Conservation (phyloP, 2,113 vertebrate species). For the Lagopus muta region DNA sequence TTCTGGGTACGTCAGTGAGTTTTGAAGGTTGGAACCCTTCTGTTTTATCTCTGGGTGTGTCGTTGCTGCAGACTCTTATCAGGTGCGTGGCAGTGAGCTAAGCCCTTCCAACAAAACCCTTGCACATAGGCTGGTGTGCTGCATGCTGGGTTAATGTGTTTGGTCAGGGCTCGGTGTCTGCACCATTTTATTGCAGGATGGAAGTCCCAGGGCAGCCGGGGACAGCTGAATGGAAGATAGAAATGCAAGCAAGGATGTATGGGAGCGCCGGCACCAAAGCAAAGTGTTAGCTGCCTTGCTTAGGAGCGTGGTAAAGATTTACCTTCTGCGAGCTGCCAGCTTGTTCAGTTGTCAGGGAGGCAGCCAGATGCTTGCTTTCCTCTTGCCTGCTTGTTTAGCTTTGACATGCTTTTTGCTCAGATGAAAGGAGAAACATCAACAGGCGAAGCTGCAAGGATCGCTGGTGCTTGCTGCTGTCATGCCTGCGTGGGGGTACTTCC, state of each 20-base stretch:
- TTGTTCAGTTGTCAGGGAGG: neutral
- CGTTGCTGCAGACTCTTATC: neutral
- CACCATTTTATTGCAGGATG: neutral
- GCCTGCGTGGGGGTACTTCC: neutral
- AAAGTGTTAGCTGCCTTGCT: neutral
- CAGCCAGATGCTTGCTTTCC: neutral
- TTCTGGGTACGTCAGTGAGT: neutral
- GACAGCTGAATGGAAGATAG: too few species aligned
- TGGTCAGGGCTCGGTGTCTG: neutral
- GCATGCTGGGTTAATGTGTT: fast-evolving
- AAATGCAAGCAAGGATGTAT: neutral
- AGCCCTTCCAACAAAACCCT: neutral
- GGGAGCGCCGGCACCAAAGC: neutral
- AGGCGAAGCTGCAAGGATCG: neutral
- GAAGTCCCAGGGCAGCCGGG: neutral
- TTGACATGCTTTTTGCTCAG: neutral
- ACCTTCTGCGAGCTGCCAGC: neutral
- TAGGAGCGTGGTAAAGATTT: neutral
- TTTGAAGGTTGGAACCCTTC: neutral
- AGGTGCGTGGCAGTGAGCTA: neutral
- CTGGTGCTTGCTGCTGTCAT: neutral
- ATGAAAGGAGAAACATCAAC: neutral
- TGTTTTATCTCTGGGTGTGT: conserved; percentile 46
- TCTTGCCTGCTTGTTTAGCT: neutral
- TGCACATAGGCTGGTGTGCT: neutral